Conservation (phyloP, 2,113 vertebrate genomes). For the Oplegnathus fasciatus region DNA sequence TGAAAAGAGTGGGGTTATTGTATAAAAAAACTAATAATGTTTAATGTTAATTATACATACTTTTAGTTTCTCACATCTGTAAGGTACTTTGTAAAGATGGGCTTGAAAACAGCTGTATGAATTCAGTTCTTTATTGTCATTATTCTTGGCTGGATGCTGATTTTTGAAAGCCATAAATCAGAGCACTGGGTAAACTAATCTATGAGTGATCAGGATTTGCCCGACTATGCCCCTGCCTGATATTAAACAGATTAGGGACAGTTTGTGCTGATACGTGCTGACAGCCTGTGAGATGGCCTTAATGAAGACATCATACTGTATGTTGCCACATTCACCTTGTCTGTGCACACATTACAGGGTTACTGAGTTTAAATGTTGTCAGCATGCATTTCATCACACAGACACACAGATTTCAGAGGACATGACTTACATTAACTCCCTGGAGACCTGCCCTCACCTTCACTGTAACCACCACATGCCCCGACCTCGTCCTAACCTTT, state of each 20-base stretch:
- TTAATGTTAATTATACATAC: no score
- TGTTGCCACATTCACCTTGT: not conserved
- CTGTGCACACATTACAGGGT: constrained; percentile 16
- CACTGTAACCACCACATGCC: not conserved
- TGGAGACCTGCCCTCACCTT: not conserved
- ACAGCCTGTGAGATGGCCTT: constrained; percentile 34
- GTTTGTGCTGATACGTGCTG: not conserved
- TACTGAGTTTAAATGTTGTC: constrained; percentile 39
- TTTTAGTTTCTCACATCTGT: no score
- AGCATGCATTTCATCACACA: constrained; percentile 30
- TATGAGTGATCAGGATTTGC: not conserved
- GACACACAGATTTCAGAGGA: not conserved
- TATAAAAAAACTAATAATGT: no score
- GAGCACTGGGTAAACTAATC: not conserved
- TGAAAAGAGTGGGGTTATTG: not conserved
- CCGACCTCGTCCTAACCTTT: not conserved
- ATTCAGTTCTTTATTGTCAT: not conserved
- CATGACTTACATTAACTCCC: constrained; percentile 4
- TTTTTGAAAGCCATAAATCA: no score
- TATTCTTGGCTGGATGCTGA: no score
- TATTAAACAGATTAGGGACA: no score
- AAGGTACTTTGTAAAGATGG: no score
- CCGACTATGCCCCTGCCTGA: no score
- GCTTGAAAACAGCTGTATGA: no score
- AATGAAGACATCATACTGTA: constrained; percentile 27